These are phyloP conservation scores for Megamerina dolium DNA, from an alignment of 2,888 invertebrate species.

Conservation along the genomic window DNA sequence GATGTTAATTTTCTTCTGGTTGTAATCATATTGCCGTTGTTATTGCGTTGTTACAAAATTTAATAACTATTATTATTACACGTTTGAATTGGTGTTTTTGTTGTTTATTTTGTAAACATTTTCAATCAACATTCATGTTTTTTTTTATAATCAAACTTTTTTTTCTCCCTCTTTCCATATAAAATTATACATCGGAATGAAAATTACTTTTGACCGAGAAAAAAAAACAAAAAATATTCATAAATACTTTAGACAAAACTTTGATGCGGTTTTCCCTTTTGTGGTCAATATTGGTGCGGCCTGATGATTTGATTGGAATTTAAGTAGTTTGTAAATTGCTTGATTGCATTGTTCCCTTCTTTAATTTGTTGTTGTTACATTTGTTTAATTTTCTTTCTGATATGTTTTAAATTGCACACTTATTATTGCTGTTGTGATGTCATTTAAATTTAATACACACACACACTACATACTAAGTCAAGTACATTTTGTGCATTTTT, in stretches of 20 bases:
- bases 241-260: too few species aligned
- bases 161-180: background rate
- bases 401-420: background rate
- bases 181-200: too few species aligned
- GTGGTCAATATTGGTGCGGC: too few species aligned
- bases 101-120: slow-evolving; percentile 5
- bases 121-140: slow-evolving; percentile 1
- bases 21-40: background rate
- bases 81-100: slow-evolving; percentile 2
- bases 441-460: background rate
- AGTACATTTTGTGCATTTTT: background rate
- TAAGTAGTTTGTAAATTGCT: background rate
- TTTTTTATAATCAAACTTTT: background rate
- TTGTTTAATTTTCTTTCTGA: background rate
- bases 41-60: slow-evolving; percentile 1
- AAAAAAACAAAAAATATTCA: too few species aligned
- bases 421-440: too few species aligned
- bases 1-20: slow-evolving; percentile 3
- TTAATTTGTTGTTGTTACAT: background rate
- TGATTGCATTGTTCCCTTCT: background rate
- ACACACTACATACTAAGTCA: background rate
- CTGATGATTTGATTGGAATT: background rate
- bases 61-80: background rate
- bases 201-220: too few species aligned
- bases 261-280: too few species aligned